Evolutionary conservation across 2,888 invertebrate species (phyloP).

Genomic region (Neoitamus cyanurus): DNA sequence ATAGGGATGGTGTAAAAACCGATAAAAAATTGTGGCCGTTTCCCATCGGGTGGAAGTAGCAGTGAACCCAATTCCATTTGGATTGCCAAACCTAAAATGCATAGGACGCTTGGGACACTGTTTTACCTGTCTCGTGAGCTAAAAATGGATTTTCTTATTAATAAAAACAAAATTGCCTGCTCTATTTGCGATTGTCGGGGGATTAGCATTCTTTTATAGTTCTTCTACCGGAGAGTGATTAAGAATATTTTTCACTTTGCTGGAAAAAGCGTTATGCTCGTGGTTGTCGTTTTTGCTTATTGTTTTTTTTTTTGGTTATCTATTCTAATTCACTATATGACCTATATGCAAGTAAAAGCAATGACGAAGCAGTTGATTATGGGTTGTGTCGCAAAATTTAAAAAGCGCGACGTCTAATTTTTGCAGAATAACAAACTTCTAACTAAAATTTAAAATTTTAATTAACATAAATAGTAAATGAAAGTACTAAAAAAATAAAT

Average conservation of each 20-base stretch:
- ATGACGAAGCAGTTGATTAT: constrained; percentile 43
- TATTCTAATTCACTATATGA: constrained; percentile 25
- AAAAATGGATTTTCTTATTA: constrained; percentile 16
- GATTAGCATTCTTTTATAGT: neutral
- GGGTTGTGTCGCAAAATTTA: constrained; percentile 36
- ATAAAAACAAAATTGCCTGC: neutral
- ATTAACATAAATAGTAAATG: neutral
- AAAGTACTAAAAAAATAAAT: neutral
- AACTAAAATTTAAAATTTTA: neutral
- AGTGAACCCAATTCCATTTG: neutral
- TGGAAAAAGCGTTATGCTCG: neutral
- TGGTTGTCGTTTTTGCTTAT: neutral
- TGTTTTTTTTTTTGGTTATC: neutral
- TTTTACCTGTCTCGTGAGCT: neutral
- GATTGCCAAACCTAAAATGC: constrained; percentile 12
- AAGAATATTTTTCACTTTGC: constrained; percentile 7
- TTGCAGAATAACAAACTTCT: neutral
- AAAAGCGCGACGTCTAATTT: constrained; percentile 29
- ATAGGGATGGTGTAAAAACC: neutral
- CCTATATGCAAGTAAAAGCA: constrained; percentile 46
- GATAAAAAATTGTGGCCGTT: neutral
- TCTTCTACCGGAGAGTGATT: neutral
- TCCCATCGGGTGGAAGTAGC: neutral
- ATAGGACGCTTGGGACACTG: neutral
- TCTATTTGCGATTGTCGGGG: neutral